phyloP scores from a whole-genome alignment of 2,888 invertebrate species.

The Blera fallax region DNA sequence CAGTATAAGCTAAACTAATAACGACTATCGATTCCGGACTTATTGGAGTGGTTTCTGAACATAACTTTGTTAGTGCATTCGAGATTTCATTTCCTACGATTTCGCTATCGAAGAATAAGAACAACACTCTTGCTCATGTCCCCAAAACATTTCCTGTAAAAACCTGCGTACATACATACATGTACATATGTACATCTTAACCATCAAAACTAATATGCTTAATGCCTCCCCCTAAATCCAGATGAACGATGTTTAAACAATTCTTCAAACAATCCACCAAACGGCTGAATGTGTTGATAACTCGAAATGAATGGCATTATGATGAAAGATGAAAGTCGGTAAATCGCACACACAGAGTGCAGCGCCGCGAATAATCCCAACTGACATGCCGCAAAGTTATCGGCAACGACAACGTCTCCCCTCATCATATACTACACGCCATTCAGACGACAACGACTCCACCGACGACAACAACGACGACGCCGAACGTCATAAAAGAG shows the following conservation, averaged over 20 bases:
- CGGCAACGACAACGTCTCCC: conserved; percentile 62
- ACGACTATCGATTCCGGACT: no score
- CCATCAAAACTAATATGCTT: conserved; percentile 13
- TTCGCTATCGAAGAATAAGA: no score
- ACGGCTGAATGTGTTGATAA: conserved; percentile 59
- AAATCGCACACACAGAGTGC: conserved; percentile 54
- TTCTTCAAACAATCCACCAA: conserved; percentile 53
- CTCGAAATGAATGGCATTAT: conserved; percentile 64
- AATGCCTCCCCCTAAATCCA: conserved; percentile 18
- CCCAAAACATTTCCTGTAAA: no score
- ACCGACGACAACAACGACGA: conserved; percentile 3
- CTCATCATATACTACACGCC: conserved; percentile 18
- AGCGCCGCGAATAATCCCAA: conserved; percentile 59
- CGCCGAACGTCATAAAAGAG: conserved; percentile 43
- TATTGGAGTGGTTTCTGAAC: no score
- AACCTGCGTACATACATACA: no score
- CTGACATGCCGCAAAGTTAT: conserved; percentile 67
- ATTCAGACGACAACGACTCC: conserved; percentile 1
- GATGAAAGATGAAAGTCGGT: conserved; percentile 71
- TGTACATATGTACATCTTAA: no score
- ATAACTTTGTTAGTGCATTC: no score
- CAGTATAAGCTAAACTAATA: no score
- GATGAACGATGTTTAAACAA: conserved; percentile 38
- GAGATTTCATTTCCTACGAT: no score
- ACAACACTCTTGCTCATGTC: no score